Evolutionary conservation across 1,140 invertebrate species (phyloP).

Genomic region (Aphis craccivora): DNA sequence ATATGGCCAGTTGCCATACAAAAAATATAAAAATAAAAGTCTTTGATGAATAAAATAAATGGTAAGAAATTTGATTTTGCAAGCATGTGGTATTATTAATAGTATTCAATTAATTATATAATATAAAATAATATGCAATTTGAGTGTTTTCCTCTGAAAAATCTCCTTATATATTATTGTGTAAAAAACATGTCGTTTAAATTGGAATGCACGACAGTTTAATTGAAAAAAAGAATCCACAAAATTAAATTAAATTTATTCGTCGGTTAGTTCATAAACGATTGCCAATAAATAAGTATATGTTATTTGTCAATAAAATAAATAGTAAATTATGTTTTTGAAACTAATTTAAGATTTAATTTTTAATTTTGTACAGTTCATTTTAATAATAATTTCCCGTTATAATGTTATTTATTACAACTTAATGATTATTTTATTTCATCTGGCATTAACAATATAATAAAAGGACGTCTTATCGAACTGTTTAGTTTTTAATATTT

Average conservation of each 20-base stretch:
- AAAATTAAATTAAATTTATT: neutral
- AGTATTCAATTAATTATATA: neutral
- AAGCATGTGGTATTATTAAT: neutral
- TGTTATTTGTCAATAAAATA: neutral
- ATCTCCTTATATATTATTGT: neutral
- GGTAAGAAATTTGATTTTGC: neutral
- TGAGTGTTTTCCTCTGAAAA: neutral
- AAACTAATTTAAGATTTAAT: neutral
- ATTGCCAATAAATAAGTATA: neutral
- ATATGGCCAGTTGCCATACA: neutral
- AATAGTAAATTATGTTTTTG: neutral
- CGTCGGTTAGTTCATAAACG: neutral
- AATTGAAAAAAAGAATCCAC: neutral
- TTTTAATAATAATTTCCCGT: neutral
- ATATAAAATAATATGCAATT: neutral
- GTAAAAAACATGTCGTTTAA: neutral
- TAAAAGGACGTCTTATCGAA: neutral
- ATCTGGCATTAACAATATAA: neutral
- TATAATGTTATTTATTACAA: slow-evolving; percentile 3
- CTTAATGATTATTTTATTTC: slow-evolving; percentile 6
- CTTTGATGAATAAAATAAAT: neutral
- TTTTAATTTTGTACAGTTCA: neutral
- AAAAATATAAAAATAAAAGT: neutral
- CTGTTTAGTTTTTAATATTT: neutral
- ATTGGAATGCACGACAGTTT: neutral